These are phyloP conservation scores for Erebia ligea DNA, from an alignment of 2,888 invertebrate genomes.

Conservation along the genomic window DNA sequence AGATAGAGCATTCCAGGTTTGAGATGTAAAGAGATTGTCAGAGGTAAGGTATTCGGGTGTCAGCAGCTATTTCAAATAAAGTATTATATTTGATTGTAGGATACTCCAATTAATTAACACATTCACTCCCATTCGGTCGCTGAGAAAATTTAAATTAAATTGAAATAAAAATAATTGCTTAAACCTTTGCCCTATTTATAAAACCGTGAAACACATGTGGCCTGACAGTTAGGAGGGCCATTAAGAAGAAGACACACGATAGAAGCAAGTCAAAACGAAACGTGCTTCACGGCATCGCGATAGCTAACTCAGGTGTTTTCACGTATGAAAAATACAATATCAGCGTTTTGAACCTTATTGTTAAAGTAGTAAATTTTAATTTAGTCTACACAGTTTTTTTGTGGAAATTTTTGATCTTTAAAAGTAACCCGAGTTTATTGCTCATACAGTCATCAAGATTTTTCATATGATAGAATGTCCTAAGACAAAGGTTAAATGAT, in stretches of 20 bases:
- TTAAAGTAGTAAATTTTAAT: not conserved
- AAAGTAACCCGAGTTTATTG: slow-evolving; percentile 56
- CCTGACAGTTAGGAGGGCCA: slow-evolving; percentile 67
- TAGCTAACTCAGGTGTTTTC: slow-evolving; percentile 67
- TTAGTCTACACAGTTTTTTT: slow-evolving; percentile 8
- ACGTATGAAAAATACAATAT: slow-evolving; percentile 54
- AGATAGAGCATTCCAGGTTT: not conserved
- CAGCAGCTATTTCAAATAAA: not conserved
- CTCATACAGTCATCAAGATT: slow-evolving; percentile 73
- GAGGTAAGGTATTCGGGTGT: not conserved
- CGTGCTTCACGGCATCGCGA: slow-evolving; percentile 77
- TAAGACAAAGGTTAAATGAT: slow-evolving; percentile 61
- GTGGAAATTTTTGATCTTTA: slow-evolving; percentile 29
- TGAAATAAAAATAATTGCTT: slow-evolving; percentile 30
- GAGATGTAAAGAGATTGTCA: not conserved
- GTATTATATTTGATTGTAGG: not conserved
- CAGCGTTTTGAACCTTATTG: slow-evolving; percentile 42
- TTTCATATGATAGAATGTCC: slow-evolving; percentile 51
- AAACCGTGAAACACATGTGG: slow-evolving; percentile 66
- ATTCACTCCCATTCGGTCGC: not conserved
- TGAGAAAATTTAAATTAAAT: slow-evolving; percentile 5
- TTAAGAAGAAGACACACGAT: slow-evolving; percentile 68
- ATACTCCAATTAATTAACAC: slow-evolving; percentile 2
- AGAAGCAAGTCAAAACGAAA: slow-evolving; percentile 62
- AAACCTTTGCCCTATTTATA: slow-evolving; percentile 51